Conservation (phyloP, 2,797 vertebrate genomes). For the Falco novaeseelandiae region DNA sequence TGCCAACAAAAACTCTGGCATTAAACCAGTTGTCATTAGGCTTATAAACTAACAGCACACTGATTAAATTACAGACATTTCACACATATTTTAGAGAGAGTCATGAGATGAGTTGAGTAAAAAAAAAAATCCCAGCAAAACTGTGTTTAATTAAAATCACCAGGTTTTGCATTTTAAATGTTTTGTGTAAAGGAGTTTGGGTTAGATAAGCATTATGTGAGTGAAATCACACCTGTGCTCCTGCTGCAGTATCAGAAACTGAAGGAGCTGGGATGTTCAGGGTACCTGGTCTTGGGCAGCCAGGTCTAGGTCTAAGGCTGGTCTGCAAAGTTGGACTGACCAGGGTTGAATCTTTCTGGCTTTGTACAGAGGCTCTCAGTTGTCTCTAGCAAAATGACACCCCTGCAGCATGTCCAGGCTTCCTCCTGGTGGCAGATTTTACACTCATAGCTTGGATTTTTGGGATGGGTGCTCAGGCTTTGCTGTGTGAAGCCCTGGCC, state of each 20-base stretch:
- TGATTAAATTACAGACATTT: neutral
- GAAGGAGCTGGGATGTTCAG: rapidly evolving
- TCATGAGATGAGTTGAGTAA: neutral
- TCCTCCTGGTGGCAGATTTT: neutral
- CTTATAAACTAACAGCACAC: neutral
- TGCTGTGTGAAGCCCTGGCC: neutral
- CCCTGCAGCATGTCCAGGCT: neutral
- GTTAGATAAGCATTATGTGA: neutral
- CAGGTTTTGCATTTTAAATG: neutral
- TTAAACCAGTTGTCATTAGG: neutral
- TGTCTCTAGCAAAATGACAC: neutral
- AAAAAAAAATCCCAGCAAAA: neutral
- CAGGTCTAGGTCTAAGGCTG: too few species aligned
- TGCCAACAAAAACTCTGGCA: conserved; percentile 5
- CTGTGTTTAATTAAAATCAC: neutral
- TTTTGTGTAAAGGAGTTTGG: neutral
- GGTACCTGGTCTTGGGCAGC: neutral
- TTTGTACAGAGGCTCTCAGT: neutral
- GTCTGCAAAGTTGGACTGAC: neutral
- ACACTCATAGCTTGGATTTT: neutral
- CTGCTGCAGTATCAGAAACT: neutral
- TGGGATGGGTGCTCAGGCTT: neutral
- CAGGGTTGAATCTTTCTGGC: neutral
- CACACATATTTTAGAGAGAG: neutral
- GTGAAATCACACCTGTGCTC: neutral